These are phyloP conservation scores for Oscheius onirici DNA, from an alignment of 2,888 invertebrate species.

Conservation along the genomic window DNA sequence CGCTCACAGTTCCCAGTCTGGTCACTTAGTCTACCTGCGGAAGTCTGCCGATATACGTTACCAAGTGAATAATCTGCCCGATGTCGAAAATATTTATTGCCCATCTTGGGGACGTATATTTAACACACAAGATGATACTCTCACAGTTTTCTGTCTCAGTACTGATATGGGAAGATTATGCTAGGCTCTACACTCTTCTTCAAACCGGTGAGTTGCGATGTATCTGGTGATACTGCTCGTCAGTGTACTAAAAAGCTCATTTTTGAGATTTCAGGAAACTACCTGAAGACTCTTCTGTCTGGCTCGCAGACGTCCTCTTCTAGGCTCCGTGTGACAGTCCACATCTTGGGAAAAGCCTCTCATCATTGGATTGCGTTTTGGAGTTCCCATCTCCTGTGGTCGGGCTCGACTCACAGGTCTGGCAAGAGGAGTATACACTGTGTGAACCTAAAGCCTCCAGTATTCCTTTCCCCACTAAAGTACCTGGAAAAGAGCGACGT, in stretches of 20 bases:
- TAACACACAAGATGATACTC: slow-evolving; percentile 14
- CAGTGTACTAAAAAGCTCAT: slow-evolving; percentile 42
- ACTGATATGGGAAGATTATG: slow-evolving; percentile 10
- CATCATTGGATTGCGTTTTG: slow-evolving; percentile 46
- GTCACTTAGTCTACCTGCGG: too few species aligned
- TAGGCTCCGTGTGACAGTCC: slow-evolving; percentile 40
- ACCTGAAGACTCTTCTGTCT: slow-evolving; percentile 39
- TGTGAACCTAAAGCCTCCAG: slow-evolving; percentile 42
- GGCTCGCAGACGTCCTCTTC: slow-evolving; percentile 39
- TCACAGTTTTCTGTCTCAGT: slow-evolving; percentile 3
- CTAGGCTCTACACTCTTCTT: neutral
- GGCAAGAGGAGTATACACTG: slow-evolving; percentile 39
- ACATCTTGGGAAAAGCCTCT: slow-evolving; percentile 54
- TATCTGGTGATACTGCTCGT: slow-evolving; percentile 38
- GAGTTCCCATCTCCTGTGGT: slow-evolving; percentile 39
- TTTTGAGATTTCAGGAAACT: neutral
- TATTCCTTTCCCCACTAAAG: neutral
- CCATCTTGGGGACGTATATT: slow-evolving; percentile 13
- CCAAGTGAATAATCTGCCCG: neutral
- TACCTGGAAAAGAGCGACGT: slow-evolving; percentile 68
- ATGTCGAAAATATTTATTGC: slow-evolving; percentile 21
- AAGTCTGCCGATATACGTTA: too few species aligned
- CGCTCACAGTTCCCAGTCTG: too few species aligned
- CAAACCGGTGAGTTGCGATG: slow-evolving; percentile 23
- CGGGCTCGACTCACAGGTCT: slow-evolving; percentile 37